Evolutionary conservation across 2,888 invertebrate species (phyloP).

Genomic region (Pandemis heparana): DNA sequence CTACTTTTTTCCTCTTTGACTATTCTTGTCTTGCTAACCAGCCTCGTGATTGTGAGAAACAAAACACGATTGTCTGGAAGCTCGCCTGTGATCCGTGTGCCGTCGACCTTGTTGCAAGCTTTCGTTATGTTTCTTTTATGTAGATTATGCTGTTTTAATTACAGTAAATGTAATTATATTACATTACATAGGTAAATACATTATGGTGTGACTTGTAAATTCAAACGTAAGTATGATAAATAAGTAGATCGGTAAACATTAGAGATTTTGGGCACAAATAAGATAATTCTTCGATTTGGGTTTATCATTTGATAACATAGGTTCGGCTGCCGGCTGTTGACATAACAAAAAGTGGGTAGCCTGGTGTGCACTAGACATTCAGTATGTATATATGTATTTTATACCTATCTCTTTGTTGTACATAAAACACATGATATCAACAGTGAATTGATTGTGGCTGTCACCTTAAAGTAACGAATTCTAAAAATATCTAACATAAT

Average conservation of each 20-base stretch:
- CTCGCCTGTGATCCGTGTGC: conserved; percentile 44
- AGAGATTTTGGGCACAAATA: not conserved
- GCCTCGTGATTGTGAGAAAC: conserved; percentile 76
- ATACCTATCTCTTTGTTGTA: too few species aligned
- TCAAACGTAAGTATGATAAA: not conserved
- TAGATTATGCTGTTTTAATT: not conserved
- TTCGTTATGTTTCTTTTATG: conserved; percentile 48
- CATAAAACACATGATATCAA: too few species aligned
- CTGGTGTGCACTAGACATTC: not conserved
- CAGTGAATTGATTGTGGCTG: too few species aligned
- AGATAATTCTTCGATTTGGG: not conserved
- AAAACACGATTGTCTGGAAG: conserved; percentile 64
- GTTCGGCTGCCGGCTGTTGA: not conserved
- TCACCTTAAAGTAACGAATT: not conserved
- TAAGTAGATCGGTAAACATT: not conserved
- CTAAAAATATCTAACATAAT: not conserved
- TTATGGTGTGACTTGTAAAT: not conserved
- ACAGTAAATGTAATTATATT: not conserved
- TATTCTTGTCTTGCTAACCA: conserved; percentile 53
- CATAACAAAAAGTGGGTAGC: not conserved
- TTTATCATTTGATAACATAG: not conserved
- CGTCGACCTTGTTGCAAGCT: conserved; percentile 55
- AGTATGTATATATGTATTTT: too few species aligned
- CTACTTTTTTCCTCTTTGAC: conserved; percentile 64
- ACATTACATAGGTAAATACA: not conserved